Percentiles rank a stretch among this genome's conserved stretches.
These are phyloP conservation scores for Xylota segnis DNA, from an alignment of 2,888 invertebrate species.

Conservation along the genomic window DNA sequence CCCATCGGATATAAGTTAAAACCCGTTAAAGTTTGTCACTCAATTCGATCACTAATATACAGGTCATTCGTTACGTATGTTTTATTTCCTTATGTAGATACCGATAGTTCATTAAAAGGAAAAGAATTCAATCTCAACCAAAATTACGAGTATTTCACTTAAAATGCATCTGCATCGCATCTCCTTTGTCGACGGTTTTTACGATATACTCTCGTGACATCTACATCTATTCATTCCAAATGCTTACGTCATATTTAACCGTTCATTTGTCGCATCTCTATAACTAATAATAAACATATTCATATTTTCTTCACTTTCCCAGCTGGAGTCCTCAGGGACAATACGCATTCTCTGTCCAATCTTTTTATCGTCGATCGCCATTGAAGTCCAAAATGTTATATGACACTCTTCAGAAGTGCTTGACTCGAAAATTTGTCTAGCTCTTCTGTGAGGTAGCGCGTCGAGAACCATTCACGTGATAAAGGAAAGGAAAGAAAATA, in stretches of 20 bases:
- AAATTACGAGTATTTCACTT: neutral
- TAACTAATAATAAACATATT: constrained; percentile 7
- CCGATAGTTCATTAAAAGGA: neutral
- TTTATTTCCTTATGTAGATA: constrained; percentile 14
- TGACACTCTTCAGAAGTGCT: constrained; percentile 4
- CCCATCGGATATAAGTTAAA: neutral
- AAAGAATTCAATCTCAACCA: neutral
- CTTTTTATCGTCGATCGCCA: constrained; percentile 10
- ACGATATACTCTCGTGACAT: neutral
- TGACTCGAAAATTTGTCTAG: neutral
- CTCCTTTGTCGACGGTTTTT: neutral
- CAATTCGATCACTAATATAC: constrained; percentile 8
- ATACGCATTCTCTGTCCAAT: neutral
- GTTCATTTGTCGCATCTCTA: neutral
- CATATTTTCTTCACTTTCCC: constrained; percentile 9
- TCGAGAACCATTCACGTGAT: constrained; percentile 15
- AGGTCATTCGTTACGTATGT: neutral
- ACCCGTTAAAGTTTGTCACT: constrained; percentile 15
- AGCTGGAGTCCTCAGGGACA: neutral
- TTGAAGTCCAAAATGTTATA: constrained; percentile 10
- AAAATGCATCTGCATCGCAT: neutral
- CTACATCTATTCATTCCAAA: neutral
- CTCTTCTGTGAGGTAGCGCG: neutral
- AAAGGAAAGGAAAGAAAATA: neutral
- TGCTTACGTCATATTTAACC: neutral